Base-by-base conservation (phyloP, 2,797 vertebrate genomes). In the Eptatretus atami region DNA sequence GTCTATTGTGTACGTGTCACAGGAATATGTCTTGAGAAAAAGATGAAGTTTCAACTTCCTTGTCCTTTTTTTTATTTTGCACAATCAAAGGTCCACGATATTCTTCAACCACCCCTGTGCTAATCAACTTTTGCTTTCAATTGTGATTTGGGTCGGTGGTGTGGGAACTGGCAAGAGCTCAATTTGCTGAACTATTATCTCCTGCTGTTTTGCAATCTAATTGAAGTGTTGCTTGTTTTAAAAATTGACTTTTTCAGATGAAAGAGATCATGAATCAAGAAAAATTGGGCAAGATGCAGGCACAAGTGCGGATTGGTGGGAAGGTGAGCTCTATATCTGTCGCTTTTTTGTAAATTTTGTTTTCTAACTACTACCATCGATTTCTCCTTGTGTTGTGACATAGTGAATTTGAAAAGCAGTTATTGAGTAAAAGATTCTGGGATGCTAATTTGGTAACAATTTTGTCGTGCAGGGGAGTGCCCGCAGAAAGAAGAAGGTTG, bases 401-500 rank as follows among this genome's bases (percentile, higher is more conserved):
- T 25, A 12, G 12, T 61, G n/a, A 61, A 25, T 61, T 25, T 61
- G 57, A 25, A n/a, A 11, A 25, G 11, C 57, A 61, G 57, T 61
- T 12, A n/a, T 61, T 25, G 11, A 25, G 55, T 60, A 9, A 19
- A 60, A 60, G 19, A 19, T 19, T 19, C 19, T 19, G 19, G 19
- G 19, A 19, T 19, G 19, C 19, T 19, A 19, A 19, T 54, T 66
- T 53, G 15, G 11, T 31, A 53, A 19, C 13, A 54, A 12, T 66
- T 19, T 4, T 14, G 13, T 64, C 54, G 52, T 9, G 25, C 68
- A 95, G 87, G 88, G 90, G 68, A 86, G 87, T 63, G 85, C 87
- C 66, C 86, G 87, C 72, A 84, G 90, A 76, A 95, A 96, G 86
- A 95, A 92, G 80, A 94, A 96, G 87, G 86, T 96, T 60, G 88